Conservation (phyloP, 2,888 invertebrate species). For the Torymus tubicola region DNA sequence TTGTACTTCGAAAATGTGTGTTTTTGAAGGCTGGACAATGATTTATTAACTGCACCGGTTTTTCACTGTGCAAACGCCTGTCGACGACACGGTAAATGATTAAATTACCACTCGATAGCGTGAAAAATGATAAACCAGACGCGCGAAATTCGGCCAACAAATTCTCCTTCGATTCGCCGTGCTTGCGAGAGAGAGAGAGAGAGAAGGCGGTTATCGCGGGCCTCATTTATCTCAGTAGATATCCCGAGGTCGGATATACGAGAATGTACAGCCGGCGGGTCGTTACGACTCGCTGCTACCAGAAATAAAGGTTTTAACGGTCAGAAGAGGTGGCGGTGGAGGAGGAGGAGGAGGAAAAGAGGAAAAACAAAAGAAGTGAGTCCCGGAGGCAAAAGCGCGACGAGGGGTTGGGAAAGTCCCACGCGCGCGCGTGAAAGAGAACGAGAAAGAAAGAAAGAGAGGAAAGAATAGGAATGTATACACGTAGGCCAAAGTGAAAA, state of each 20-base stretch:
- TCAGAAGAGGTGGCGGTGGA: constrained; percentile 19
- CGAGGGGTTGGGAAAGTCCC: constrained; percentile 7
- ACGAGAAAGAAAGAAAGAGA: too few relatives aligned
- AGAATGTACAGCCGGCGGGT: constrained; percentile 4
- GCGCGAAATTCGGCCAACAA: constrained; percentile 25
- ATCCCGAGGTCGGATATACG: constrained; percentile 30
- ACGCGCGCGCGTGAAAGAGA: background rate
- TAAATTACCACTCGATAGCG: background rate
- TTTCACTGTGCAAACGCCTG: background rate
- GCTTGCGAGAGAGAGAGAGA: background rate
- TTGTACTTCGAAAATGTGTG: too few relatives aligned
- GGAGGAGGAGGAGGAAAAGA: background rate
- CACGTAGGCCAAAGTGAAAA: constrained; percentile 21
- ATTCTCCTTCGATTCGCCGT: constrained; percentile 35
- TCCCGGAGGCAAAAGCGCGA: background rate
- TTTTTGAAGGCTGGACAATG: too few relatives aligned
- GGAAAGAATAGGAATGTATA: too few relatives aligned
- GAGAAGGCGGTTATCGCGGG: constrained; percentile 27
- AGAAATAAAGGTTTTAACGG: constrained; percentile 49
- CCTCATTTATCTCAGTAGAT: constrained; percentile 44
- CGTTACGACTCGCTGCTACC: constrained; percentile 22
- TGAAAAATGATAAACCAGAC: background rate
- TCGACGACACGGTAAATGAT: background rate
- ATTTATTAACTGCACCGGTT: background rate
- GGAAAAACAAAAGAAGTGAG: background rate